phyloP scores from a whole-genome alignment of 2,888 invertebrate species.

The Amaurobius ferox region DNA sequence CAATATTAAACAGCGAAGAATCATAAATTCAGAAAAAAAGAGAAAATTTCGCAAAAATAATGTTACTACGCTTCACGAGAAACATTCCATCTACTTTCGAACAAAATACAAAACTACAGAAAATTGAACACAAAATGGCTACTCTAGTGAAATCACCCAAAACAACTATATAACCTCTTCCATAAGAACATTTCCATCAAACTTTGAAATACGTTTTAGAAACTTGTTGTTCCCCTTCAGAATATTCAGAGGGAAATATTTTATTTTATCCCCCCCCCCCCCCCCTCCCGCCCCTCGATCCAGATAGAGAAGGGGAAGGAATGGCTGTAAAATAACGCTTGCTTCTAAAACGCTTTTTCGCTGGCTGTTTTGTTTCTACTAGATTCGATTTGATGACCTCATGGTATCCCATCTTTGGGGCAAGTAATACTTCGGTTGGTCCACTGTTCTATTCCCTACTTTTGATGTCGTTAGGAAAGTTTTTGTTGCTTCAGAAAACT shows the following conservation, averaged over 20 bases:
- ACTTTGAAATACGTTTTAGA: constrained; percentile 61
- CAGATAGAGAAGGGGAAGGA: neutral
- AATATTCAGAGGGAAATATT: neutral
- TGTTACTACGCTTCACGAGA: too few species aligned
- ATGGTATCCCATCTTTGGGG: neutral
- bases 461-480: constrained; percentile 10
- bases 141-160: neutral
- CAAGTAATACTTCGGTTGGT: neutral
- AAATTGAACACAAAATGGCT: neutral
- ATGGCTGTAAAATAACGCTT: constrained; percentile 62
- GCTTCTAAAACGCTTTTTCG: constrained; percentile 37
- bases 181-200: constrained; percentile 49
- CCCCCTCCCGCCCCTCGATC: neutral
- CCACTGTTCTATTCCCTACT: neutral
- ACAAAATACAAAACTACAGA: constrained; percentile 23
- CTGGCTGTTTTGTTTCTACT: constrained; percentile 28
- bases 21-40: too few species aligned
- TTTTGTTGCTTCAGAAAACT: too few species aligned
- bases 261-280: constrained; percentile 23
- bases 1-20: too few species aligned
- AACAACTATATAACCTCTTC: constrained; percentile 16
- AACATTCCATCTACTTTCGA: neutral
- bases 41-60: too few species aligned
- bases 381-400: constrained; percentile 57
- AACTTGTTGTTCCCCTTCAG: constrained; percentile 60